Evolutionary conservation across 2,888 invertebrate species (phyloP).

Genomic region (Craniophora ligustri): DNA sequence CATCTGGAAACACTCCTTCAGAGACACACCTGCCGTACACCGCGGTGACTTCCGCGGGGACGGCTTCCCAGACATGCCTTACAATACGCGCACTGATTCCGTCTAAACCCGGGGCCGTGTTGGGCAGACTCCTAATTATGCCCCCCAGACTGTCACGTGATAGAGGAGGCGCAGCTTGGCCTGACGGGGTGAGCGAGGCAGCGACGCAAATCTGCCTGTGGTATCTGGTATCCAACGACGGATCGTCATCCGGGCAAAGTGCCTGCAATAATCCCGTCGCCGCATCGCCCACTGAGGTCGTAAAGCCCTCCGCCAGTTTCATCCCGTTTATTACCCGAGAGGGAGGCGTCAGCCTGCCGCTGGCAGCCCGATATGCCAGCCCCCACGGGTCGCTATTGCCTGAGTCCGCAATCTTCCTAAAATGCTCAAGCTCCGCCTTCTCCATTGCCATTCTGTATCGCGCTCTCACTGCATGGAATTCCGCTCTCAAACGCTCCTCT

Average conservation of each 20-base stretch:
- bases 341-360: slow-evolving; percentile 42
- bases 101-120: slow-evolving; percentile 35
- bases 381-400: slow-evolving; percentile 32
- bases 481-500: neutral
- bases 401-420: neutral
- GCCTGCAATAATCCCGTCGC: slow-evolving; percentile 35
- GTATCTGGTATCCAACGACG: slow-evolving; percentile 39
- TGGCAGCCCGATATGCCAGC: slow-evolving; percentile 43
- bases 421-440: no score
- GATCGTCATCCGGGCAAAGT: no score
- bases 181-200: slow-evolving; percentile 39
- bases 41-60: slow-evolving; percentile 2
- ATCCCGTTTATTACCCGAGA: slow-evolving; percentile 34
- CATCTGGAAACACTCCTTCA: slow-evolving; percentile 31
- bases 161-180: slow-evolving; percentile 25
- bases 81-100: slow-evolving; percentile 10
- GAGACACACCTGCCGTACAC: slow-evolving; percentile 6
- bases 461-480: neutral
- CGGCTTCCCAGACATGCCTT: neutral
- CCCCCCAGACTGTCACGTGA: no score
- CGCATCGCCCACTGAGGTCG: slow-evolving; percentile 1
- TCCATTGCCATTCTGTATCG: neutral
- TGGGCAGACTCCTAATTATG: slow-evolving; percentile 43
- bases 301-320: neutral
- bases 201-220: slow-evolving; percentile 40